Conservation (phyloP, 2,797 vertebrate genomes). For the Tapera naevia region DNA sequence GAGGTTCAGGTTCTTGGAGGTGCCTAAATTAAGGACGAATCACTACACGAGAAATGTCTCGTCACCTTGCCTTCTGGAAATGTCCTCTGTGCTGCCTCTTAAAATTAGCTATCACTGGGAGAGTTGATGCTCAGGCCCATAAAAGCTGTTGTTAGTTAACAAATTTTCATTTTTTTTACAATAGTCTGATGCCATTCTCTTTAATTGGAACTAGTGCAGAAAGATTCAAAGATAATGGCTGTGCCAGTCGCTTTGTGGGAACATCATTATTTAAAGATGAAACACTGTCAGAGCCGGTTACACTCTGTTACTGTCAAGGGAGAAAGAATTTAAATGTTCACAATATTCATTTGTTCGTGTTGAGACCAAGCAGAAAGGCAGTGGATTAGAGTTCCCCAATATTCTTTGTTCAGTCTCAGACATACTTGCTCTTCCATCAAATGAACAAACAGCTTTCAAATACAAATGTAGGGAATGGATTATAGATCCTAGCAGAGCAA, state of each 20-base stretch:
- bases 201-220: neutral
- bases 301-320: neutral
- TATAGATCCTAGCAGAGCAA: neutral
- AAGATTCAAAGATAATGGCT: slow-evolving; percentile 22
- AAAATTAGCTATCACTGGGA: neutral
- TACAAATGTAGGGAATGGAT: neutral
- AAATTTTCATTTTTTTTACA: neutral
- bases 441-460: neutral
- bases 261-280: slow-evolving; percentile 20
- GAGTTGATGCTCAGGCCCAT: neutral
- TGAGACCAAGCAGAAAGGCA: neutral
- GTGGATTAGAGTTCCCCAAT: neutral
- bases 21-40: neutral
- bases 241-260: neutral
- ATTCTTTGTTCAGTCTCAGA: neutral
- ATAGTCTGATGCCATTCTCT: neutral
- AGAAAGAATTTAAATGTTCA: neutral
- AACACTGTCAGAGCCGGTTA: neutral
- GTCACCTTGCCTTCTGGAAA: neutral
- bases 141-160: neutral
- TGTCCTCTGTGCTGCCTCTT: neutral
- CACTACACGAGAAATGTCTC: neutral
- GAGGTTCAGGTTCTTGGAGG: neutral
- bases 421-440: neutral
- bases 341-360: neutral